Conservation (phyloP, 37 sponge, comb jelly and placozoan genomes). For the Eunapius fragilis region DNA sequence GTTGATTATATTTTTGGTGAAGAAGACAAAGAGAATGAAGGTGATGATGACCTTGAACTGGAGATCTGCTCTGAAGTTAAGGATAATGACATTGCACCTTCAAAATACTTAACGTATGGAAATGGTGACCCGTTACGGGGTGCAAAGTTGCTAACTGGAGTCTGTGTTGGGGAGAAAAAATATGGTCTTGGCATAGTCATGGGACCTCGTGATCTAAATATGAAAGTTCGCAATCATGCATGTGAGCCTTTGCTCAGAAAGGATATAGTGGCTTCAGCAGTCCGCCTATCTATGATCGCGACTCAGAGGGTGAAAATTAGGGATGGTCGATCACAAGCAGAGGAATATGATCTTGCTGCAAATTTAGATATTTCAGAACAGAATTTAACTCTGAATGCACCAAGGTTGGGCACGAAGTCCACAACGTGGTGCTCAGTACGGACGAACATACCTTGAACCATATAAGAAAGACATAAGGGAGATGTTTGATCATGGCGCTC, state of each 20-base stretch:
- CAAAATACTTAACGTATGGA: neutral
- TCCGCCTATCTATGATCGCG: neutral
- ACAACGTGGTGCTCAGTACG: neutral
- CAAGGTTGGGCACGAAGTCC: neutral
- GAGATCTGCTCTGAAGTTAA: neutral
- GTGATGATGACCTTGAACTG: neutral
- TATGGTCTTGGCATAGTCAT: neutral
- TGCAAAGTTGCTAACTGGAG: neutral
- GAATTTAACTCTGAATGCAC: neutral
- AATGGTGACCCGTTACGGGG: neutral
- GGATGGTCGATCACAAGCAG: slow-evolving; percentile 4
- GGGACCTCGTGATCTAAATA: neutral
- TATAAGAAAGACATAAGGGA: neutral
- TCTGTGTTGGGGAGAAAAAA: neutral
- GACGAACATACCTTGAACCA: neutral
- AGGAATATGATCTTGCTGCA: neutral
- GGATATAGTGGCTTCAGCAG: neutral
- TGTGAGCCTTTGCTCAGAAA: neutral
- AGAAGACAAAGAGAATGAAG: neutral
- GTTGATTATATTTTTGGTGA: neutral
- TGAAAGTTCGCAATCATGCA: neutral
- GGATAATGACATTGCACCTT: neutral
- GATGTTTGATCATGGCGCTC: neutral
- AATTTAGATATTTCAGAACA: neutral
- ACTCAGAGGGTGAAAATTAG: neutral